Percentiles rank a stretch among this genome's conserved stretches.
Conservation (phyloP, 2,888 invertebrate genomes). For the Philaethria dido region DNA sequence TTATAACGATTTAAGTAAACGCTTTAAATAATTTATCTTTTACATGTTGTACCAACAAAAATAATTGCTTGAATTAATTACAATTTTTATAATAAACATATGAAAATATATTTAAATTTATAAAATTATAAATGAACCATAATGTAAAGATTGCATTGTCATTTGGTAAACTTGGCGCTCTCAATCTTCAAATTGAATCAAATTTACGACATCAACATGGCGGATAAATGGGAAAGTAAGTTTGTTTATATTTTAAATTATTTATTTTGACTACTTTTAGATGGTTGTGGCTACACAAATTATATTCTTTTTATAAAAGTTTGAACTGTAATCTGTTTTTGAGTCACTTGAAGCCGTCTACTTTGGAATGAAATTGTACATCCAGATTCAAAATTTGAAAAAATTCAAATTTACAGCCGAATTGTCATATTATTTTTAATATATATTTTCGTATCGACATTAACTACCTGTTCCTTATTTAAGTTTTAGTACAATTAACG, state of each 20-base stretch:
- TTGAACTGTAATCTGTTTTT: constrained; percentile 42
- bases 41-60: too few relatives aligned
- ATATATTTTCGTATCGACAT: constrained; percentile 37
- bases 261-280: constrained; percentile 30
- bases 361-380: constrained; percentile 51
- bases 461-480: constrained; percentile 39
- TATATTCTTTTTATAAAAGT: constrained; percentile 43
- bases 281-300: constrained; percentile 18
- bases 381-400: constrained; percentile 81
- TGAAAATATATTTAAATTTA: not conserved
- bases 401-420: constrained; percentile 77
- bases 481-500: constrained; percentile 28
- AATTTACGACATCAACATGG: constrained; percentile 88
- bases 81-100: not conserved
- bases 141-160: constrained; percentile 40
- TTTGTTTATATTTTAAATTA: constrained; percentile 73
- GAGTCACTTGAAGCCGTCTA: constrained; percentile 40
- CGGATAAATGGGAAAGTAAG: constrained; percentile 92
- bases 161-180: constrained; percentile 68
- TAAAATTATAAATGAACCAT: constrained; percentile 27
- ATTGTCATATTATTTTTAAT: constrained; percentile 59
- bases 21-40: not conserved
- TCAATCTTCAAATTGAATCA: constrained; percentile 69
- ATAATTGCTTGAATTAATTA: too few relatives aligned
- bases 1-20: too few relatives aligned